Evolutionary conservation across 2,113 vertebrate genomes (phyloP).

Genomic region (Campylorhamphus procurvoides): DNA sequence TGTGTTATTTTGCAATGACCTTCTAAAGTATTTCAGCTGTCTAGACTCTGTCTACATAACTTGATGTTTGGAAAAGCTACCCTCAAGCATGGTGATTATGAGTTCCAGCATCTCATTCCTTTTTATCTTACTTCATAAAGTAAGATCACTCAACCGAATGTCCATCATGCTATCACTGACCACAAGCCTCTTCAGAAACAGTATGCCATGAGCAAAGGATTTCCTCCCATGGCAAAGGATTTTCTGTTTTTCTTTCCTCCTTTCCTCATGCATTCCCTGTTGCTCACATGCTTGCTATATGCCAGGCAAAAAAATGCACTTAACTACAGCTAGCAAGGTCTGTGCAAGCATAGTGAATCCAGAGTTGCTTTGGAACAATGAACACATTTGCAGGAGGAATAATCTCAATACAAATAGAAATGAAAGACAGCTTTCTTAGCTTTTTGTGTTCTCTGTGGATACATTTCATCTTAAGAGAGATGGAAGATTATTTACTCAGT

Average conservation of each 20-base stretch:
- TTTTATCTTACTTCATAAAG: background rate
- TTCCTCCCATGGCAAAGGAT: background rate
- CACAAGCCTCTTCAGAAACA: background rate
- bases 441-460: background rate
- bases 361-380: background rate
- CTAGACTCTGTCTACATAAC: background rate
- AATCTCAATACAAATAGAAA: background rate
- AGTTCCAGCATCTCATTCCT: background rate
- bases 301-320: background rate
- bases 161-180: background rate
- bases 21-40: background rate
- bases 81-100: background rate
- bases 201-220: background rate
- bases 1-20: background rate
- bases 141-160: background rate
- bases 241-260: background rate
- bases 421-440: background rate
- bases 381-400: background rate
- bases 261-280: background rate
- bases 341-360: background rate
- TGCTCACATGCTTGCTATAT: background rate
- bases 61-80: background rate
- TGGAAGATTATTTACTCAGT: background rate
- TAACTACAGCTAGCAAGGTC: background rate
- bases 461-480: background rate